Evolutionary conservation across 2,113 vertebrate genomes (phyloP).

Genomic region (Callithrix jacchus): DNA sequence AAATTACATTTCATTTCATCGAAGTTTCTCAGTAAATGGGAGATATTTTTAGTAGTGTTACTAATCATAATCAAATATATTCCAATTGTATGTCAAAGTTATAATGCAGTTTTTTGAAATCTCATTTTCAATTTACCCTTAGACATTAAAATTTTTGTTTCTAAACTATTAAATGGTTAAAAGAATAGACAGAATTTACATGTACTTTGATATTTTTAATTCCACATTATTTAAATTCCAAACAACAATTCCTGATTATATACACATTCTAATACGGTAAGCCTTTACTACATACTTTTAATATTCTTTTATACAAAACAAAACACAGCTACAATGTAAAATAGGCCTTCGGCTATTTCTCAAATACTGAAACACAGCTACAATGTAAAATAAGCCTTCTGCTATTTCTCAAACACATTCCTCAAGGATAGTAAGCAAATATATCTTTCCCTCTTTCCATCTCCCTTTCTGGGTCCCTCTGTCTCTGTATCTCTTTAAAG

Average conservation of each 20-base stretch:
- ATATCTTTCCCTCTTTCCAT: no score
- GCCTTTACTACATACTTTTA: background rate
- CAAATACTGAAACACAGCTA: no score
- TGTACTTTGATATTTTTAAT: background rate
- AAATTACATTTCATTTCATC: background rate
- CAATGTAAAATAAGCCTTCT: background rate
- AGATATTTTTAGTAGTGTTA: background rate
- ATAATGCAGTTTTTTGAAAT: background rate
- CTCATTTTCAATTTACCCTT: background rate
- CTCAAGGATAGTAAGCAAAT: background rate
- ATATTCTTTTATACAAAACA: background rate
- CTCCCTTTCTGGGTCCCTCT: background rate
- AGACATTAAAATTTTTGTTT: background rate
- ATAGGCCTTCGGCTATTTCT: background rate
- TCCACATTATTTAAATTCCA: background rate
- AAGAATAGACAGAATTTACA: conserved; percentile 2
- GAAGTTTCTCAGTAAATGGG: background rate
- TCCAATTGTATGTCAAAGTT: background rate
- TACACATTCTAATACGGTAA: background rate
- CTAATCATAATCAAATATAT: background rate
- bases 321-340: background rate
- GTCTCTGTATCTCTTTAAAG: background rate
- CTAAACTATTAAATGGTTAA: background rate
- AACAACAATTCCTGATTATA: background rate
- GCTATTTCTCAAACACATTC: background rate